Conservation (phyloP, 2,113 vertebrate genomes). For the Passer montanus region DNA sequence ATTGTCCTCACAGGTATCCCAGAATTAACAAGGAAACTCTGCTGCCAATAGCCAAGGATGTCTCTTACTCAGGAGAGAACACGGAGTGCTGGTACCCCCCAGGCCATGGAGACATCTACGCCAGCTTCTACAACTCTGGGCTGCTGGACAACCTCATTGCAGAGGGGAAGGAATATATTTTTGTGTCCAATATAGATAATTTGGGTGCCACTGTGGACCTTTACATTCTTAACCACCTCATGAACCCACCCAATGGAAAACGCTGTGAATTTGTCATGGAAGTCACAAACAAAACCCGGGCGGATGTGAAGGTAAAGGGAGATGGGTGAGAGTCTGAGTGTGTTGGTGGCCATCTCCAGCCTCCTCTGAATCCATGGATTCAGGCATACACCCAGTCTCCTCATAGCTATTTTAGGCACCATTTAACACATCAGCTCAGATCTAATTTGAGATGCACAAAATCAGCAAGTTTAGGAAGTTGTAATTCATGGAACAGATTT, state of each 20-base stretch:
- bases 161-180: constrained; percentile 96
- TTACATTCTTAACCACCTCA: constrained; percentile 93
- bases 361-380: neutral
- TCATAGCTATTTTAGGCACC: neutral
- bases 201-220: constrained; percentile 97
- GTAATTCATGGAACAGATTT: neutral
- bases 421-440: constrained; percentile 8
- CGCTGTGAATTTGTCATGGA: constrained; percentile 98
- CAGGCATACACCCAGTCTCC: neutral
- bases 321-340: neutral
- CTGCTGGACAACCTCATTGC: constrained; percentile 87
- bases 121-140: constrained; percentile 92
- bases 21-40: constrained; percentile 96
- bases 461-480: neutral
- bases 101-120: constrained; percentile 94
- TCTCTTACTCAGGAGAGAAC: constrained; percentile 84
- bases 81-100: constrained; percentile 95
- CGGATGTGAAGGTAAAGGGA: constrained; percentile 91
- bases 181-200: constrained; percentile 98
- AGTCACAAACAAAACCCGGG: constrained; percentile 96
- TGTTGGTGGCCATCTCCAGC: neutral
- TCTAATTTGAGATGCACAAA: constrained; percentile 26
- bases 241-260: constrained; percentile 87
- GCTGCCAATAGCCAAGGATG: constrained; percentile 87
- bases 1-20: constrained; percentile 82